Base-by-base conservation (phyloP, 2,797 vertebrate genomes). In the Triplophysa bombifrons region DNA sequence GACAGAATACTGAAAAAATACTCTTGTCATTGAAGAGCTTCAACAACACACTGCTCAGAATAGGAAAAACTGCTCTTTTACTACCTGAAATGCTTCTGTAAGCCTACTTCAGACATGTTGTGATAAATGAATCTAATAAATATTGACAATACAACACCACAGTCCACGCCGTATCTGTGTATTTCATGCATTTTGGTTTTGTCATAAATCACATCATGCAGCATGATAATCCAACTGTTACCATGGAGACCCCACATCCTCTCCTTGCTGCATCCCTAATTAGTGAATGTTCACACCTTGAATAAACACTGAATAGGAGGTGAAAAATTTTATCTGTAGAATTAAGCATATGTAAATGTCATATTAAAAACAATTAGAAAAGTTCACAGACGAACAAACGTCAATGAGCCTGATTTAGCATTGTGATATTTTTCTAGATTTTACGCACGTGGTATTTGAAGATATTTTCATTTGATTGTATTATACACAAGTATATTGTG, bases 211-310 rank as follows among this genome's bases (percentile, higher is more conserved):
- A 63, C 65, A 51, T 50, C 9, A 66, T 56, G 16, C 60, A 51
- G 68, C 60, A 7, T 46, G 14, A 48, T 46, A 48, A 79, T 73
- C 22, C 38, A 30, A 2, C 25, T 0, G 70, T 80, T 80, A 55
- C 70, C 70, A 73, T 79, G 77, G 77, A 79, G 69, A 79, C 22
- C 46, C 30, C 2, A 46, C 58, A 34, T 66, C 9, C 63, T 56
- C 48, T 79, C 17, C 30, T 46, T 1, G 3, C 69, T 9, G 19
- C 69, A 56, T 65, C 61, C 61, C 65, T 9, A 58, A 73, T 73
- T 73, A 60, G 38, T 67, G 19, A 38, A 66, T 48, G 69, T 73
- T 80, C 51, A 67, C 70, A 73, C 61, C 61, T 80, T 66, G 70
- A 48, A 0, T 14, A 48, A 58, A 22, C 50, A 58, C 51, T 34